Base-by-base conservation (phyloP, 2,888 invertebrate species). In the Plagodis dolabraria region DNA sequence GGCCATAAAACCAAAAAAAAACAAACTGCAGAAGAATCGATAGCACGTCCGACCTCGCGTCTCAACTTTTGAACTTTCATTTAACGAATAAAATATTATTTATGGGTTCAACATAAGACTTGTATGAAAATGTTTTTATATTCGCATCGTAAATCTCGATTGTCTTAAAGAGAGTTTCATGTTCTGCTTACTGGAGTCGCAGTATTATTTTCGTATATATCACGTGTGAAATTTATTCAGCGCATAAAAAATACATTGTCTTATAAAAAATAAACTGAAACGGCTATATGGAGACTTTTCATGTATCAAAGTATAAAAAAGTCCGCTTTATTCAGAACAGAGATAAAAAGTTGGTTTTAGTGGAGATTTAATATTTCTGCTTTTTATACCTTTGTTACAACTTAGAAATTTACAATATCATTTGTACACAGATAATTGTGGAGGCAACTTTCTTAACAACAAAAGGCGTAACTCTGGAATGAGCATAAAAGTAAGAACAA, bases 61-160 rank as follows among this genome's bases (percentile, higher is more conserved):
- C 12, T 53, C 51, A 45, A 44, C 52, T 52, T 44, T 45, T 44
- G 35, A 46, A 38, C 35, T 43, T 50, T 12, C 40, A 36, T 0
- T 47, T 33, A 11, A 34, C 11, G 33, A 42, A 54, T 35, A 5
- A 36, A 12, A 35, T 52, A 51, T 42, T 51, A 51, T 47, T 47
- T 51, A 48, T 10, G 2, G 9, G 11, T 55, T 46, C 33, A 38
- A 11, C 9, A 34, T 10, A 36, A 36, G 36, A 36, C 2, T 36
- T 40, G 38, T 40, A 10, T 2, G 12, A 42, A 45, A 44, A 44
- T 46, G 42, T 42, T 10, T 22, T 34, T 54, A 45, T 42, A 22
- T 48, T 51, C 22, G 40, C 9, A 35, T 53, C 60, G 44, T 60
- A 60, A 56, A 60, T 56, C 49, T 53, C 46, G 53, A 60, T 53